Evolutionary conservation across 2,113 vertebrate genomes (phyloP), one percentile per base, ranked within the genome.

Genomic region (Callipepla squamata): DNA sequence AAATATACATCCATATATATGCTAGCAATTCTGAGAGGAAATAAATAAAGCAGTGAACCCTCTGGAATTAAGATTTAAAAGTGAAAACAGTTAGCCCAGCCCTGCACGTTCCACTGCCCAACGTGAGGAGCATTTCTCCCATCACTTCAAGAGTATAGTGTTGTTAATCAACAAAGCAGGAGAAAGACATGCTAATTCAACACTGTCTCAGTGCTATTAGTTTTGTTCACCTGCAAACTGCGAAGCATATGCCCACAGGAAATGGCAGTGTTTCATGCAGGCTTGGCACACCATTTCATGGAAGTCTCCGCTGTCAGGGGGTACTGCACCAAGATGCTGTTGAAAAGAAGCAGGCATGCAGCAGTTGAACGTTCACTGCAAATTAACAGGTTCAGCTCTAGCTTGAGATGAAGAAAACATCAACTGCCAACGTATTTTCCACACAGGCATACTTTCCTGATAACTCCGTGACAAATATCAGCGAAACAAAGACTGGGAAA

Each of bases 261-360:
- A 99, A 36, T 98, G 98, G 69, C 98, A 98, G 78, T 51, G 98
- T 40, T 98, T 98, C 99, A 99, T 99, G 84, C 99, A 99, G 83
- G 96, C 93, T 85, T 98, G 98, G 88, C 99, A 99, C 2, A 99
- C 98, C 99, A 99, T 99, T 96, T 99, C 99, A 34, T 98, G 98
- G 95, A 99, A 98, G 85, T 99, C 99, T 59, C 98, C 98, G 0
- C 98, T 98, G 47, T 99, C 99, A 13, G 96, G 98, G 6, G 98
- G 95, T 23, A 96, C 9, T 68, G 97, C 98, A 36, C 98, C 98
- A 45, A 99, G 98, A 80, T 99, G 99, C 99, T 99, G 68, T 40
- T 58, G 86, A 79, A 20, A 92, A 76, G 89, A 95, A 92, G 92
- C 3, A 83, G 40, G 58, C 45, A 65, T 0, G 3, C 11, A 47